phyloP scores from a whole-genome alignment of 2,113 vertebrate species.

The Sterrhoptilus dennistouni region DNA sequence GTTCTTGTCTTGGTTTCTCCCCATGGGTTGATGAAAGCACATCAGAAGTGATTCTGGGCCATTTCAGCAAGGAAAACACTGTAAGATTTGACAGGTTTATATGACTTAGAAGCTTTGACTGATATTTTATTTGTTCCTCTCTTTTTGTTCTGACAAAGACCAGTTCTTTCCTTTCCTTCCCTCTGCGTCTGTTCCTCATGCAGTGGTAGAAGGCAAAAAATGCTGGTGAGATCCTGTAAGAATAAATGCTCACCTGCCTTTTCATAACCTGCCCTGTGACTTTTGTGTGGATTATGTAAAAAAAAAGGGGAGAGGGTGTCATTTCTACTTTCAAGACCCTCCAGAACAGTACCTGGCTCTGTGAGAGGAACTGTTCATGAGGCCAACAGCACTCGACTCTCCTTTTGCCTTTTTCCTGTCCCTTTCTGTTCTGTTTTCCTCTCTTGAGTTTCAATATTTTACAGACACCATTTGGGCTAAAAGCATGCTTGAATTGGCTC shows the following conservation, averaged over 20 bases:
- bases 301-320: rapidly evolving
- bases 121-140: background rate
- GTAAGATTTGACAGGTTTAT: background rate
- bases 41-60: background rate
- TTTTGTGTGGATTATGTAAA: background rate
- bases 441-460: background rate
- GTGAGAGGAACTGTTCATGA: background rate
- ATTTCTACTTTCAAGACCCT: background rate
- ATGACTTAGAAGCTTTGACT: background rate
- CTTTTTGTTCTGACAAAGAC: background rate
- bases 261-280: background rate
- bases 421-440: background rate
- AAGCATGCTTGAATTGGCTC: background rate
- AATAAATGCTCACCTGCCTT: background rate
- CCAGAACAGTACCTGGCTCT: background rate
- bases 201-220: background rate
- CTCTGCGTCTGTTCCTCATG: background rate
- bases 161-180: background rate
- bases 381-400: background rate
- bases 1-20: background rate
- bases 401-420: background rate
- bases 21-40: background rate
- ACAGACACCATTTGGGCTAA: background rate
- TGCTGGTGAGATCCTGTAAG: background rate
- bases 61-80: background rate